Evolutionary conservation across 2,113 vertebrate species (phyloP).

Genomic region (Rallus limicola): DNA sequence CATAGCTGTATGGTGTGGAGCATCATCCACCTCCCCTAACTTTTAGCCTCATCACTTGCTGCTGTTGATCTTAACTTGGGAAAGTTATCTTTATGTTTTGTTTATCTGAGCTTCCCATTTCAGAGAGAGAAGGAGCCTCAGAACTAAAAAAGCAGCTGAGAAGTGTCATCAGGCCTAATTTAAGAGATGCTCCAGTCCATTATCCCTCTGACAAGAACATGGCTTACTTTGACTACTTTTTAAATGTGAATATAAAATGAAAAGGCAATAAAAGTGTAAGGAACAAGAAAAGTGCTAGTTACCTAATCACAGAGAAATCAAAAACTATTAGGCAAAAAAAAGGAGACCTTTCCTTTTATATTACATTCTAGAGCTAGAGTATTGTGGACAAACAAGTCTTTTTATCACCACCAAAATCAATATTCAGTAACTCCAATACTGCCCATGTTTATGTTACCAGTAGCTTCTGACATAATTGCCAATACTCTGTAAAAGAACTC

Average conservation of each 20-base stretch:
- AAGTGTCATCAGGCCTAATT: background rate
- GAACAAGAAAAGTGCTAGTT: background rate
- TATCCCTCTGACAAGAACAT: background rate
- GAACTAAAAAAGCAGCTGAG: background rate
- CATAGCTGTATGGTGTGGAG: background rate
- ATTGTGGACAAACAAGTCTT: background rate
- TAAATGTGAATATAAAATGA: background rate
- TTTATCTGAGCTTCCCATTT: background rate
- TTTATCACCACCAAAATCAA: background rate
- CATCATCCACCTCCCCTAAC: background rate
- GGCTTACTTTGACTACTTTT: background rate
- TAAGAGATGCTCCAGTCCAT: background rate
- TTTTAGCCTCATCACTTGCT: background rate
- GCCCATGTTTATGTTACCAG: background rate
- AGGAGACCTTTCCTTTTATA: background rate
- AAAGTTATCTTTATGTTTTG: background rate
- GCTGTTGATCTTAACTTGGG: background rate
- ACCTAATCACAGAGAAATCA: background rate
- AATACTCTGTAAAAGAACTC: background rate
- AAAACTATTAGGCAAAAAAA: background rate
- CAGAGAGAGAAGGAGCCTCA: background rate
- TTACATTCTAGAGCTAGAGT: background rate
- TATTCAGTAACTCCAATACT: background rate
- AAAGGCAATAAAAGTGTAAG: background rate
- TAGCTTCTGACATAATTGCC: background rate